Evolutionary conservation across 2,113 vertebrate genomes (phyloP), one percentile per base, ranked within the genome.

Genomic region (Zosterops japonicus): DNA sequence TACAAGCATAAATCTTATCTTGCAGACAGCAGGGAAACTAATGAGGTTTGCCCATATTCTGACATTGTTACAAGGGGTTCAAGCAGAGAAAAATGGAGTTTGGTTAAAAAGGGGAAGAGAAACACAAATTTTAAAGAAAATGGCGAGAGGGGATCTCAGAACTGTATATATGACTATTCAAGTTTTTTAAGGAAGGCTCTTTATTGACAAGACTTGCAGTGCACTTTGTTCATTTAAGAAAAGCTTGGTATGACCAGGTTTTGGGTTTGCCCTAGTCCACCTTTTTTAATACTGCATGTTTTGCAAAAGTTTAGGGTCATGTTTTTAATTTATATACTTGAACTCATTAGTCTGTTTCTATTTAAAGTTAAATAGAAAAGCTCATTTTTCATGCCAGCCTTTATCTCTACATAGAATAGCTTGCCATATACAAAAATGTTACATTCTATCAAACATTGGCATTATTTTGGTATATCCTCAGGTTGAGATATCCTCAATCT

Each of bases 1-100:
- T 98, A 91, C 95, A 95, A 97, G 92, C 97, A 98, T 96, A 98
- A 96, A 98, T 98, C 97, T 98, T 98, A 89, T 75, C 96, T 95
- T 95, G 94, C 96, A 97, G 97, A 97, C 96, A 97, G 95, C 96
- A 97, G 97, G 97, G 92, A 96, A 92, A 89, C 96, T 96, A 97
- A 97, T 94, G 96, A 98, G 94, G 63, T 96, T 96, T 97, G 86
- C 88, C 88, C 86, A 93, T 94, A 90, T 92, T 97, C 90, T 97
- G 94, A 75, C 96, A 91, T 95, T 86, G 60, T 97, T 97, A 95
- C 91, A 93, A 91, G 87, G 94, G 61, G 39, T 87, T 97, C 93
- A 93, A 97, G 68, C 90, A 92, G 94, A 97, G 94, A 96, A 93
- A 78, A 96, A 88, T 83, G 90, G 94, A 87, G 86, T 75, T 89